These are phyloP conservation scores for Disparrhopalites patrizii DNA, from an alignment of 2,888 invertebrate genomes.

Conservation along the genomic window DNA sequence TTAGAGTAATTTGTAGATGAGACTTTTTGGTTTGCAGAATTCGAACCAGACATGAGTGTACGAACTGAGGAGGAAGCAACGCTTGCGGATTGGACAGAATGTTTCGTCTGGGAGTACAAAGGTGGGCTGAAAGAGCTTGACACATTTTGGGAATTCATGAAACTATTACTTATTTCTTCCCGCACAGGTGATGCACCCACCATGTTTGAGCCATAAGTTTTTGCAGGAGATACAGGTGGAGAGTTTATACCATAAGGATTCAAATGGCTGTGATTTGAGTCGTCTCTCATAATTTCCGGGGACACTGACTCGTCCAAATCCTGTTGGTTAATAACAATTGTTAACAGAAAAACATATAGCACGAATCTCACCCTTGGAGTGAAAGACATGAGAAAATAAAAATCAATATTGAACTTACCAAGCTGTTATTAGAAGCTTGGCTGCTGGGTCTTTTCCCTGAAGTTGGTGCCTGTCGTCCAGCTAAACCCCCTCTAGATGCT, in stretches of 20 bases:
- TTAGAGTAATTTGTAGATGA: conserved; percentile 1
- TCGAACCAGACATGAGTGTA: conserved; percentile 2
- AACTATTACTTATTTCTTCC: conserved; percentile 18
- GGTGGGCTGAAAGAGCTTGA: conserved; percentile 15
- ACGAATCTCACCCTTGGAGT: not conserved
- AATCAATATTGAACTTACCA: conserved; percentile 20
- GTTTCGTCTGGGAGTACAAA: conserved; percentile 21
- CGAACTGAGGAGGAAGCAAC: conserved; percentile 17
- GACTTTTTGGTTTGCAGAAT: conserved; percentile 7
- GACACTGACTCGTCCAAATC: conserved; percentile 33
- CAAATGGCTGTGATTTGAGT: conserved; percentile 18
- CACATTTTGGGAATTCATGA: conserved; percentile 8
- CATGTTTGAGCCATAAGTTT: conserved; percentile 23
- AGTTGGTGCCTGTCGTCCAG: conserved; percentile 57
- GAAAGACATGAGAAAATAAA: not conserved
- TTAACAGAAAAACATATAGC: not conserved
- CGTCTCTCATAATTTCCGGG: conserved; percentile 35
- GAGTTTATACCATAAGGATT: conserved; percentile 29
- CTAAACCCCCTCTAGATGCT: conserved; percentile 67
- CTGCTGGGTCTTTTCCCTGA: conserved; percentile 33
- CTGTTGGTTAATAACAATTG: conserved; percentile 9
- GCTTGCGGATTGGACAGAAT: conserved; percentile 21
- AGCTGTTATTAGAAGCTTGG: conserved; percentile 34
- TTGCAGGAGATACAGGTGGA: conserved; percentile 33
- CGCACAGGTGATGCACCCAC: conserved; percentile 17